Conservation (phyloP, 1,140 invertebrate species). For the Paralvinella palmiformis region DNA sequence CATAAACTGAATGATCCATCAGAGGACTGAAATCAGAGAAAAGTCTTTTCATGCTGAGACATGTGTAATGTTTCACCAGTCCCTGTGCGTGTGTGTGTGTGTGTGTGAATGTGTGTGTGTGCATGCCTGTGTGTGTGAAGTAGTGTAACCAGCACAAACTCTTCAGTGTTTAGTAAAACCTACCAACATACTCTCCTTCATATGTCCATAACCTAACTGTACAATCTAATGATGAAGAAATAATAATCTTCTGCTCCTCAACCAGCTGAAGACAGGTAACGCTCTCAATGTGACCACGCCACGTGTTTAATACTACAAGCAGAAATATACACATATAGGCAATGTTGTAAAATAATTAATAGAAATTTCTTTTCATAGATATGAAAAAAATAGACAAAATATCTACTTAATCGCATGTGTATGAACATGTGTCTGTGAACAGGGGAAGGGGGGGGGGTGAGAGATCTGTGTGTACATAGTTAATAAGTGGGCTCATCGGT, state of each 20-base stretch:
- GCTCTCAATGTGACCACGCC: conserved; percentile 48
- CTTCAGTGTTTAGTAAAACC: too few relatives aligned
- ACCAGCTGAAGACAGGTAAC: conserved; percentile 40
- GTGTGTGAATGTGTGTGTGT: too few relatives aligned
- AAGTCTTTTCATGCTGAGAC: too few relatives aligned
- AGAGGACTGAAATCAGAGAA: too few relatives aligned
- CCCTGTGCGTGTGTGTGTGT: too few relatives aligned
- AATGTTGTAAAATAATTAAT: not conserved
- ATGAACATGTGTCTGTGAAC: not conserved
- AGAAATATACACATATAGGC: too few relatives aligned
- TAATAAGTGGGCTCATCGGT: not conserved
- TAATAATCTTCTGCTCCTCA: conserved; percentile 42
- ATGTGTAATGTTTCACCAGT: too few relatives aligned
- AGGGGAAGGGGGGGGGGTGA: not conserved
- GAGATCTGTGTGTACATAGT: not conserved
- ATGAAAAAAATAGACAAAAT: not conserved
- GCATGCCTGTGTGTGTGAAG: too few relatives aligned
- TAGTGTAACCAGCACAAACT: too few relatives aligned
- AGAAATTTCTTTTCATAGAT: not conserved
- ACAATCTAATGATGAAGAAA: conserved; percentile 47
- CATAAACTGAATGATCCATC: too few relatives aligned
- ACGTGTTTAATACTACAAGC: conserved; percentile 23
- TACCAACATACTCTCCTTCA: conserved; percentile 49
- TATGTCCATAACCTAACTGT: conserved; percentile 48
- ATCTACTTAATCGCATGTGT: not conserved